Conservation (phyloP, 2,888 invertebrate species). For the Melolontha melolontha region DNA sequence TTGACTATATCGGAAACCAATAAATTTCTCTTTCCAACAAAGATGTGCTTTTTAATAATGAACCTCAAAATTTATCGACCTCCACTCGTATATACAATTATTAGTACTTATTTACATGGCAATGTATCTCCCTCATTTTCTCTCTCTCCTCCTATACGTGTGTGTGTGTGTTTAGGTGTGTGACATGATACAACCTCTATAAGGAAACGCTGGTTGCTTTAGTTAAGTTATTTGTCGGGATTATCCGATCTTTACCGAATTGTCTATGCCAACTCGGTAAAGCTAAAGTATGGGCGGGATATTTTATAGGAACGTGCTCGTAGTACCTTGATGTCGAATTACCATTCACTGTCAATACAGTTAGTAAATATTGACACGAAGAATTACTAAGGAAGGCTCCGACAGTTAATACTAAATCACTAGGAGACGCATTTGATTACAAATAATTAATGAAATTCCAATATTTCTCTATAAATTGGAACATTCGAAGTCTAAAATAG, state of each 20-base stretch:
- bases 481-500: too few species aligned
- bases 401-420: not conserved
- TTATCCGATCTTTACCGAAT: conserved; percentile 27
- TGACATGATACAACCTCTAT: conserved; percentile 18
- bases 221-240: conserved; percentile 30
- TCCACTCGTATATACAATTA: too few species aligned
- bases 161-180: too few species aligned
- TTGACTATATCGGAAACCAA: too few species aligned
- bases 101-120: too few species aligned
- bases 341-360: not conserved
- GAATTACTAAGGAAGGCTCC: not conserved
- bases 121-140: too few species aligned
- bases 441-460: too few species aligned
- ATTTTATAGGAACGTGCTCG: conserved; percentile 15
- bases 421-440: not conserved
- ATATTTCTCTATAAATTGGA: too few species aligned
- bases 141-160: too few species aligned
- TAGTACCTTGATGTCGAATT: not conserved
- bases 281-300: conserved; percentile 15
- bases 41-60: too few species aligned
- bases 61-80: too few species aligned
- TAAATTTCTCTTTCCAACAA: too few species aligned
- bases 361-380: conserved; percentile 3
- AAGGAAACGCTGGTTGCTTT: not conserved
- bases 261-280: conserved; percentile 6